Percentiles rank a stretch among this genome's conserved stretches.
Conservation (phyloP, 2,888 invertebrate genomes). For the Drosophila pullipes region DNA sequence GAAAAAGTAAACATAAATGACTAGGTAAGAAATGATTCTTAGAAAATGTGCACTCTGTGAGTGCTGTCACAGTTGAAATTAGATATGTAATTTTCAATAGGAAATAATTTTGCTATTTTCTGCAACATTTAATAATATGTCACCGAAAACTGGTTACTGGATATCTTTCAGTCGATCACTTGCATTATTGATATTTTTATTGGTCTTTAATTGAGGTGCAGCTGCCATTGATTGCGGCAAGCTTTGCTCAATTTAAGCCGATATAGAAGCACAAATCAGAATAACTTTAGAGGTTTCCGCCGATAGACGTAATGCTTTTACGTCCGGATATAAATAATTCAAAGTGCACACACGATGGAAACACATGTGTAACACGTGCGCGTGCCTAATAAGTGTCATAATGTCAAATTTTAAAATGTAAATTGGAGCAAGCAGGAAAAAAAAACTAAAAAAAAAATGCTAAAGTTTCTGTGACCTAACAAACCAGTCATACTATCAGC, state of each 20-base stretch:
- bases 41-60: too few relatives aligned
- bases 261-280: constrained; percentile 17
- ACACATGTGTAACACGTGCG: not conserved
- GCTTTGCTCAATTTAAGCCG: constrained; percentile 72
- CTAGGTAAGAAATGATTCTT: not conserved
- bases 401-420: constrained; percentile 1
- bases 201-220: constrained; percentile 68
- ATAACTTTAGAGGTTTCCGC: constrained; percentile 8
- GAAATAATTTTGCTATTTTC: not conserved
- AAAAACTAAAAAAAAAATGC: not conserved
- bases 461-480: constrained; percentile 9
- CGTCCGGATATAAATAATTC: constrained; percentile 12
- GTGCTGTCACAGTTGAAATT: not conserved
- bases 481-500: constrained; percentile 3
- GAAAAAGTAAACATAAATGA: not conserved
- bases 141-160: not conserved
- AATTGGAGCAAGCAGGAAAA: not conserved
- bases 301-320: constrained; percentile 29
- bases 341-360: constrained; percentile 9
- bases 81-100: not conserved
- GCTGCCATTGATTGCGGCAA: constrained; percentile 67
- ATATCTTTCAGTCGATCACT: constrained; percentile 10
- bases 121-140: not conserved
- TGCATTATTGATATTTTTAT: constrained; percentile 1
- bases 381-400: not conserved